Base-by-base conservation (phyloP, 2,888 invertebrate species). In the Acronicta psi region DNA sequence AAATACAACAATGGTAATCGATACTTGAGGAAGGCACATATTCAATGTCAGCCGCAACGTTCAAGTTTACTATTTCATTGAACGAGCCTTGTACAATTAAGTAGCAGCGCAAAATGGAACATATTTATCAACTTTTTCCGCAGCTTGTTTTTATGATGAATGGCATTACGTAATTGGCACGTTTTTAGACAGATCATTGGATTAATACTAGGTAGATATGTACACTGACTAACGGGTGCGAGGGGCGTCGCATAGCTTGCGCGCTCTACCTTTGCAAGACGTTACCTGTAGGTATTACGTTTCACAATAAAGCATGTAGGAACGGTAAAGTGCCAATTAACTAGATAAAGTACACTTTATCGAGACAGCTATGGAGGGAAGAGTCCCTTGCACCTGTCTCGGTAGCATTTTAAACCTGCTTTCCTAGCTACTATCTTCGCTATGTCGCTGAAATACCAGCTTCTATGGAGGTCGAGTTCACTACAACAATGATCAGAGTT, bases 1-100 rank as follows among this genome's bases (percentile, higher is more conserved):
- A 66, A 59, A 63, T 55, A 61, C 68, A 75, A 80, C 80, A 79
- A 81, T 79, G 71, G 77, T 80, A 89, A 89, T 88, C 87, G 75
- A 90, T 89, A 88, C 79, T 61, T 29, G 70, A 72, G 75, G 76
- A 79, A 75, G 69, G 70, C 69, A 68, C 76, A 34, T 34, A 64
- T 64, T 83, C 82, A 86, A 85, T 85, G 84, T 75, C 86, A 80
- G 63, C 72, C 11, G 37, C 36, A 18, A 18, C 42, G 73, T 66
- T 64, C 65, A 64, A 68, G 74, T 72, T 73, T 59, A 77, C 47
- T 52, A 70, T 69, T 65, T 62, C 64, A 73, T 44, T 55, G 50
- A 47, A 65, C 55, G 17, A 63, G 53, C 36, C 64, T 71, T 65
- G 55, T 63, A 23, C 38, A 56, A 38, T 54, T 57, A 53, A 56